Evolutionary conservation across 2,113 vertebrate species (phyloP).

Genomic region (Barnardius zonarius): DNA sequence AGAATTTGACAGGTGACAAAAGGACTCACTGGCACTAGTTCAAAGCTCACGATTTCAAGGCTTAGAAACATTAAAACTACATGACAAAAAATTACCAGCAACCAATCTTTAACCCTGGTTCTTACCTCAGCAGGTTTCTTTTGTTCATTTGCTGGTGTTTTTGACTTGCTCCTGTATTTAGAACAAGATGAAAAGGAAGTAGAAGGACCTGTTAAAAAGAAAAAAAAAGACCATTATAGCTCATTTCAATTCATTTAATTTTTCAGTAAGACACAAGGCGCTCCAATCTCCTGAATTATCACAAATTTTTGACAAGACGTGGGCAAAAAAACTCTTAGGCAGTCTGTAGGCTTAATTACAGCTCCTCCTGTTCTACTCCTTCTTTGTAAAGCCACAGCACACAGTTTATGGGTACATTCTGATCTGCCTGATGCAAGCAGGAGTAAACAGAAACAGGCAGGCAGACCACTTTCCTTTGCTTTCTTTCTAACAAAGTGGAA

Average conservation of each 20-base stretch:
- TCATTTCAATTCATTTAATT: not conserved
- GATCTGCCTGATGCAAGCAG: not conserved
- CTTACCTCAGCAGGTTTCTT: conserved; percentile 95
- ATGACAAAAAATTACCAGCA: not conserved
- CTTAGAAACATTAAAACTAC: not conserved
- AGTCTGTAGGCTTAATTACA: conserved; percentile 31
- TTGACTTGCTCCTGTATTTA: conserved; percentile 87
- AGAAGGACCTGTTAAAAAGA: conserved; percentile 83
- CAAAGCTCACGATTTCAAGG: not conserved
- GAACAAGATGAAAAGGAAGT: conserved; percentile 90
- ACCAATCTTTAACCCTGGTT: conserved; percentile 26
- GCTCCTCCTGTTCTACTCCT: not conserved
- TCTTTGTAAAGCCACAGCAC: not conserved
- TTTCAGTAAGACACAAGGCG: not conserved
- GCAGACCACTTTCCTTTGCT: not conserved
- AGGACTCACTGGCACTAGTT: not conserved
- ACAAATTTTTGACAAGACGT: not conserved
- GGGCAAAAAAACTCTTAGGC: conserved; percentile 8
- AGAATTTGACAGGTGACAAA: conserved; percentile 17
- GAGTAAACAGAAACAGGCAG: conserved; percentile 8
- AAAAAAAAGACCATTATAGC: not conserved
- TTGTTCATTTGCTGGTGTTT: conserved; percentile 82
- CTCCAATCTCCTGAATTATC: not conserved
- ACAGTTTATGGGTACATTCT: not conserved
- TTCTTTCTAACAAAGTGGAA: not conserved